Base-by-base conservation (phyloP, 2,888 invertebrate genomes). In the Patella ulyssiponensis region DNA sequence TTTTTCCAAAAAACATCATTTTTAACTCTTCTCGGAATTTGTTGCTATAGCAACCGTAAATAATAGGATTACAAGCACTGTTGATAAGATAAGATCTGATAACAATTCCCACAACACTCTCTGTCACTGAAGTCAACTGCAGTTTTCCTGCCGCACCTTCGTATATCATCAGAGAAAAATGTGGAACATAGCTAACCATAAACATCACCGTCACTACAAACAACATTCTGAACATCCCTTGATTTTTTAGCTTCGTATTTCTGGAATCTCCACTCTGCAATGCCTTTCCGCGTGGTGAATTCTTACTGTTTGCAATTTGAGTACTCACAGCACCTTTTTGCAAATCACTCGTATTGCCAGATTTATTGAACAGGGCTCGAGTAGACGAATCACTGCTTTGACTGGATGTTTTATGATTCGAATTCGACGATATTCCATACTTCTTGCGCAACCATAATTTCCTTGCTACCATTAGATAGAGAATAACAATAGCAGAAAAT, bases 11-110 rank as follows among this genome's bases (percentile, higher is more conserved):
- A 44, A 44, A 44, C 44, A 44, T 44, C 9, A 44, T 9, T 44
- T 44, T 44, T 44, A 44, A 9, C 9, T 73, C 73, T 51, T 15
- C 52, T 54, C 73, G 44, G 15, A 73, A 73, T 20, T 73, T 73
- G 7, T 73, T 73, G 33, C 54, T 73, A 73, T 20, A 73, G 23
- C 73, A 73, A n/a, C 73, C 73, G 20, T 73, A 73, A n/a, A 73
- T 73, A 54, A 73, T 73, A 4, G 73, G 73, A 73, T 73, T 73
- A n/a, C 53, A 73, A 17, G 73, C 73, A 73, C 73, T 73, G 73
- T 52, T 73, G 5, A 73, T 73, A 4, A 73, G 73, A 54, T 73
- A 73, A 15, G 73, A 73, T 14, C 73, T 73, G 20, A 73, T 73
- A n/a, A 73, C 17, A 2, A 73, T 52, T n/a, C 73, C 73, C 2